Evolutionary conservation across 2,888 invertebrate species (phyloP).

Genomic region (Sisyra terminalis): DNA sequence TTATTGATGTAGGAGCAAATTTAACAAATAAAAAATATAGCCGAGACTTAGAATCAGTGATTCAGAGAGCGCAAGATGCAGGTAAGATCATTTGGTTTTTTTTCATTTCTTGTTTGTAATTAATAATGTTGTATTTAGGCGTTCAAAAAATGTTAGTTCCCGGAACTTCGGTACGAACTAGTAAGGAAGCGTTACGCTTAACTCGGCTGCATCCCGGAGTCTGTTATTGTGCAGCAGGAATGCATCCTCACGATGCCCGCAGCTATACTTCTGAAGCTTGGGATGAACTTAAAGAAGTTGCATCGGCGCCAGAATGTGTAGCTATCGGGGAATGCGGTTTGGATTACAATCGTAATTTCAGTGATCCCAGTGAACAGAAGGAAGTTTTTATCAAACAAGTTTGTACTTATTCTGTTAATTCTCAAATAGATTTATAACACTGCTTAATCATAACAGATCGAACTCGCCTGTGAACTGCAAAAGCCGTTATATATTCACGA

Average conservation of each 20-base stretch:
- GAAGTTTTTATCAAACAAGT: conserved; percentile 79
- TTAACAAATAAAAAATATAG: conserved; percentile 86
- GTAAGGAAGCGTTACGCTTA: conserved; percentile 78
- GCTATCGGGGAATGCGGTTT: conserved; percentile 89
- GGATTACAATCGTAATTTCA: conserved; percentile 88
- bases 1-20: conserved; percentile 86
- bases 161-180: conserved; percentile 74
- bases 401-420: conserved; percentile 4
- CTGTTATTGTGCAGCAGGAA: conserved; percentile 80
- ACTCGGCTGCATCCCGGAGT: conserved; percentile 81
- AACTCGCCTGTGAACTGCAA: conserved; percentile 69
- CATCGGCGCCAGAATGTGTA: conserved; percentile 74
- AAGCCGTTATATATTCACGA: conserved; percentile 87
- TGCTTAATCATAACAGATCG: conserved; percentile 35
- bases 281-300: conserved; percentile 60
- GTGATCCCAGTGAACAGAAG: conserved; percentile 73
- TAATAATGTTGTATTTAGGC: too few species aligned
- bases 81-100: conserved; percentile 42
- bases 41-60: conserved; percentile 79
- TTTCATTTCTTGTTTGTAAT: neutral
- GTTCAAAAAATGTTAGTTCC: conserved; percentile 91
- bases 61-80: conserved; percentile 84
- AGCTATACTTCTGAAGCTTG: conserved; percentile 63
- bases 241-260: conserved; percentile 89
- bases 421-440: neutral